Evolutionary conservation across 2,113 vertebrate genomes (phyloP).

Genomic region (Phyllostomus hastatus): DNA sequence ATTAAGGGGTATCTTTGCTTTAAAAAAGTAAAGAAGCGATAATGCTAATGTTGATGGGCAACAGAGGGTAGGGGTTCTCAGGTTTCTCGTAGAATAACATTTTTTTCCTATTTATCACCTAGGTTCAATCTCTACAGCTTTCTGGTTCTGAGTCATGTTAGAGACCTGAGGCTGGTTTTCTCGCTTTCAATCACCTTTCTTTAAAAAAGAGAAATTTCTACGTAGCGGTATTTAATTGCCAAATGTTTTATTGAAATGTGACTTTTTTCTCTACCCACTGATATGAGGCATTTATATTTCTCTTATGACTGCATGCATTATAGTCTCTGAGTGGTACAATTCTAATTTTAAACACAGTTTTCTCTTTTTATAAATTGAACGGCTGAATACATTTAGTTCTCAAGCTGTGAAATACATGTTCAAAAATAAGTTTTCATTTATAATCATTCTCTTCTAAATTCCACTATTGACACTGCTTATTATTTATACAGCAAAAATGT

Average conservation of each 20-base stretch:
- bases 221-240: background rate
- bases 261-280: background rate
- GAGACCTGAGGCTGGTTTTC: background rate
- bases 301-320: conserved; percentile 5
- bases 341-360: conserved; percentile 57
- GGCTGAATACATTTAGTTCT: conserved; percentile 47
- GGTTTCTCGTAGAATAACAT: background rate
- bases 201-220: background rate
- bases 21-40: background rate
- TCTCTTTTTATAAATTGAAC: conserved; percentile 43
- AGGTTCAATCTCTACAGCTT: background rate
- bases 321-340: background rate
- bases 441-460: background rate
- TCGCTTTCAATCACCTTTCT: background rate
- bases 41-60: background rate
- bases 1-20: background rate
- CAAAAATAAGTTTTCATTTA: conserved; percentile 46
- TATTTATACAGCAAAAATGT: conserved; percentile 9
- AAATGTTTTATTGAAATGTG: background rate
- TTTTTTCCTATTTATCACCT: background rate
- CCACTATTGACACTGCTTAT: background rate
- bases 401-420: conserved; percentile 3
- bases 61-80: accelerated
- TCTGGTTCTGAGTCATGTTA: background rate
- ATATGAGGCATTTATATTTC: background rate